These are phyloP conservation scores for Tachuris rubrigastra DNA, from an alignment of 2,113 vertebrate genomes.

Conservation along the genomic window DNA sequence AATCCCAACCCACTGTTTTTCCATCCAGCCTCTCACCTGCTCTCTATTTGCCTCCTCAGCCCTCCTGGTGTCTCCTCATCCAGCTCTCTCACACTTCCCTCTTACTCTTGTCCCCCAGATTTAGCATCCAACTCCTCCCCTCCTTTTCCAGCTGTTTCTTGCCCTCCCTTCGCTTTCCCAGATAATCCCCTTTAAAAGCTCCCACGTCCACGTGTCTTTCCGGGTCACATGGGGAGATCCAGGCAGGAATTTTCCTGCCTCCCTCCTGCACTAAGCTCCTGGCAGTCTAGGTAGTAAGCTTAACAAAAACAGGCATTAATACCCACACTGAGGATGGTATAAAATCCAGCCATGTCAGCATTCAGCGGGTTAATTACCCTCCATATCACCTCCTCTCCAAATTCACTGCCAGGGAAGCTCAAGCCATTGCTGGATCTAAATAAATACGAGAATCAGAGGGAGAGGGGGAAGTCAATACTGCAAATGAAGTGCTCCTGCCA, in stretches of 20 bases:
- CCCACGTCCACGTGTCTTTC: accelerated
- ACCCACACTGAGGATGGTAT: not conserved
- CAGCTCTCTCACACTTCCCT: not conserved
- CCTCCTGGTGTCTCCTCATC: not conserved
- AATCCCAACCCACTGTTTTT: not conserved
- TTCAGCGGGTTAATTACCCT: not conserved
- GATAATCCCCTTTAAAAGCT: not conserved
- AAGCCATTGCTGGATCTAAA: not conserved
- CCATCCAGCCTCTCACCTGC: not conserved
- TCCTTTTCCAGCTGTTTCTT: not conserved
- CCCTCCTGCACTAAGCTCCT: not conserved
- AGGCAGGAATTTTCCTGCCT: not conserved
- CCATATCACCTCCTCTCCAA: not conserved
- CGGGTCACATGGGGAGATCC: not conserved
- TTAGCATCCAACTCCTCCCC: not conserved
- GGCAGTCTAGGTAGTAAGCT: not conserved
- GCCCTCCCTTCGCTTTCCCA: not conserved
- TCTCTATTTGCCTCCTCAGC: not conserved
- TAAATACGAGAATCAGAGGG: not conserved
- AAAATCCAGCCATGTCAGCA: not conserved
- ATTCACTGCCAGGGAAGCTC: not conserved
- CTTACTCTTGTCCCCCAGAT: not conserved
- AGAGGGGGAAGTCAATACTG: not conserved
- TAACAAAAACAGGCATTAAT: not conserved
- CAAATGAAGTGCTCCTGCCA: not conserved